Conservation (phyloP, 2,113 vertebrate genomes). For the Neopipo cinnamomea region DNA sequence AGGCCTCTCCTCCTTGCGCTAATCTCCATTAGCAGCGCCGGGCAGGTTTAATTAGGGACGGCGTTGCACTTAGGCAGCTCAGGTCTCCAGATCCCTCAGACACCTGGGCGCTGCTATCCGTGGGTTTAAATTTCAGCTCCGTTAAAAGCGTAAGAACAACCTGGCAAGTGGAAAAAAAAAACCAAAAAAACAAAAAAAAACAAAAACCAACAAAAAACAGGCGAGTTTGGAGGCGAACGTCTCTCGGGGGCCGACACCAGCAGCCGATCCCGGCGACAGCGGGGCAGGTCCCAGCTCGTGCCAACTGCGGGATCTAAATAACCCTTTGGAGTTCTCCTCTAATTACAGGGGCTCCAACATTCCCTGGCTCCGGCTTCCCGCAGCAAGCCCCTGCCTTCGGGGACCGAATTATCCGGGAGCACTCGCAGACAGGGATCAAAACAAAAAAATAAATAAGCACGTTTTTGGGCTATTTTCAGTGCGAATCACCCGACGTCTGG, state of each 20-base stretch:
- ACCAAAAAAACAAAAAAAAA: background rate
- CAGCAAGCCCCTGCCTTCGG: background rate
- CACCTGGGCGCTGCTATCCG: background rate
- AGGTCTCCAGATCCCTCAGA: background rate
- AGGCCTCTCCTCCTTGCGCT: background rate
- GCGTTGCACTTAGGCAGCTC: background rate
- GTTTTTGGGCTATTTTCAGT: slow-evolving; percentile 8
- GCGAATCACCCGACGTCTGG: background rate
- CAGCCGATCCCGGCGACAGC: rapidly evolving
- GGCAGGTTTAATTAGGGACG: slow-evolving; percentile 29
- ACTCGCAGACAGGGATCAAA: background rate
- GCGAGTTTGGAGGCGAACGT: background rate
- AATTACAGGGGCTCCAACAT: background rate
- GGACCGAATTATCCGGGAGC: slow-evolving; percentile 2
- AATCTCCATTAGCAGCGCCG: background rate
- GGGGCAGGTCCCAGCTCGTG: background rate
- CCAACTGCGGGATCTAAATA: slow-evolving; percentile 38
- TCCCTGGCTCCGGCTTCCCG: background rate
- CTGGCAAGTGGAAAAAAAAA: rapidly evolving
- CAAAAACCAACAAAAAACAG: background rate
- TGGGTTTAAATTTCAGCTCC: background rate
- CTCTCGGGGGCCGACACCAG: rapidly evolving
- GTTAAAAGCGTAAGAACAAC: background rate
- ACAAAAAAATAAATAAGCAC: background rate
- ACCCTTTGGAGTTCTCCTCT: background rate